Evolutionary conservation across 2,888 invertebrate genomes (phyloP).

Genomic region (Stenichneumon culpator): DNA sequence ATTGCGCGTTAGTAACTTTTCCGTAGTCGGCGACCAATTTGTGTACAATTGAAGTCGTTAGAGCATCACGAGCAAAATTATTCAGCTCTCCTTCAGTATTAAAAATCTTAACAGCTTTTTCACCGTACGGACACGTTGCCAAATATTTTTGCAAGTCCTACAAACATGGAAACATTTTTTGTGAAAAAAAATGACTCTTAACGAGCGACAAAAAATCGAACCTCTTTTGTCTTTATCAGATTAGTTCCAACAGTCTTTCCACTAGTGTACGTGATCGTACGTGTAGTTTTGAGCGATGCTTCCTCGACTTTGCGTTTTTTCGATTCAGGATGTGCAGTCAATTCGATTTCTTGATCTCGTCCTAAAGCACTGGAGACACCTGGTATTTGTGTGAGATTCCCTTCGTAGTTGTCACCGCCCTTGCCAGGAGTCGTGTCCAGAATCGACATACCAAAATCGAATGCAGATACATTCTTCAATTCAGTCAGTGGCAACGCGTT

Average conservation of each 20-base stretch:
- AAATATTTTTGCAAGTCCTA: constrained; percentile 4
- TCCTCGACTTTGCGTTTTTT: neutral
- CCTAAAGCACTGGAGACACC: neutral
- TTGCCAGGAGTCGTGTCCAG: neutral
- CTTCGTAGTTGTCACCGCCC: neutral
- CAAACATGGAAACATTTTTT: neutral
- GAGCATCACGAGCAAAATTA: neutral
- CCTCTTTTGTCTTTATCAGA: neutral
- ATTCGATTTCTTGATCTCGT: neutral
- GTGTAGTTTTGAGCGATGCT: neutral
- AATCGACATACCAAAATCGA: neutral
- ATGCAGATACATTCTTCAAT: neutral
- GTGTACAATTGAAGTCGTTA: neutral
- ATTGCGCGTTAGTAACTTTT: neutral
- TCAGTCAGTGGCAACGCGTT: neutral
- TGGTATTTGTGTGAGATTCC: neutral
- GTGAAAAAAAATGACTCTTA: no score
- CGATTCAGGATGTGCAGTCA: neutral
- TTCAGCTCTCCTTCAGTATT: neutral
- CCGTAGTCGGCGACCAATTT: neutral
- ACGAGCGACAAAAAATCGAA: neutral
- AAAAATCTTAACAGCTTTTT: neutral
- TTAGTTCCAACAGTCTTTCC: neutral
- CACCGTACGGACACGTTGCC: neutral
- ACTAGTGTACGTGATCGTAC: neutral